phyloP scores from a whole-genome alignment of 2,797 vertebrate genomes.

The Coranthus polyacanthus region DNA sequence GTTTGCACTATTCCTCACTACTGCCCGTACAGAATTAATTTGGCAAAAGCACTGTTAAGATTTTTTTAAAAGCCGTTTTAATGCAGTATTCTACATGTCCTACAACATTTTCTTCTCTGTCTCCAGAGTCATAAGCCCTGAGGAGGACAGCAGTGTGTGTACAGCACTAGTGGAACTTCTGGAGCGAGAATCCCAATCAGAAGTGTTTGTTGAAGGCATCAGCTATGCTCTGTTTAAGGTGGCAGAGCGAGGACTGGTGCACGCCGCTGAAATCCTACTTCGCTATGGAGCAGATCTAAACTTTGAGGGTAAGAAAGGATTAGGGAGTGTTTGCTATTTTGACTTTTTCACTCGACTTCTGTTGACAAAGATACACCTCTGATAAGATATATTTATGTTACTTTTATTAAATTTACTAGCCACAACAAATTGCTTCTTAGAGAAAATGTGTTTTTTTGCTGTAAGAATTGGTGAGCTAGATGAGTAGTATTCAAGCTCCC shows the following conservation, averaged over 20 bases:
- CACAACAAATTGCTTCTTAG: background rate
- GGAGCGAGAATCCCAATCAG: constrained; percentile 88
- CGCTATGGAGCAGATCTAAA: constrained; percentile 89
- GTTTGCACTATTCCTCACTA: too few species aligned
- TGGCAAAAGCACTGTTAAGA: background rate
- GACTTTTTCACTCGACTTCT: background rate
- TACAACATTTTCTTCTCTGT: background rate
- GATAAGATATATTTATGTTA: too few species aligned
- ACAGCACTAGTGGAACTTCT: constrained; percentile 85
- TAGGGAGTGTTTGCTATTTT: background rate
- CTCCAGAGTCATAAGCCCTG: constrained; percentile 52
- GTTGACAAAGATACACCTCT: too few species aligned
- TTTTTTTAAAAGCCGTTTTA: too few species aligned
- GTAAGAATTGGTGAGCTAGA: background rate
- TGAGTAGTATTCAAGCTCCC: background rate
- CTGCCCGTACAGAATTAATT: too few species aligned
- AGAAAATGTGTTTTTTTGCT: background rate
- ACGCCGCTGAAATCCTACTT: constrained; percentile 87
- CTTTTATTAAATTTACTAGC: too few species aligned
- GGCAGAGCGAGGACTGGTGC: constrained; percentile 87
- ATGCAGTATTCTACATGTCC: too few species aligned
- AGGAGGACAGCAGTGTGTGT: constrained; percentile 71
- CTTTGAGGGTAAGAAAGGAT: constrained; percentile 89
- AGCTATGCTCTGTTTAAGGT: constrained; percentile 93
- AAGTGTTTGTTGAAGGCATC: constrained; percentile 90